Evolutionary conservation across 2,797 vertebrate species (phyloP).

Genomic region (Gymnoscopelus microlampas): DNA sequence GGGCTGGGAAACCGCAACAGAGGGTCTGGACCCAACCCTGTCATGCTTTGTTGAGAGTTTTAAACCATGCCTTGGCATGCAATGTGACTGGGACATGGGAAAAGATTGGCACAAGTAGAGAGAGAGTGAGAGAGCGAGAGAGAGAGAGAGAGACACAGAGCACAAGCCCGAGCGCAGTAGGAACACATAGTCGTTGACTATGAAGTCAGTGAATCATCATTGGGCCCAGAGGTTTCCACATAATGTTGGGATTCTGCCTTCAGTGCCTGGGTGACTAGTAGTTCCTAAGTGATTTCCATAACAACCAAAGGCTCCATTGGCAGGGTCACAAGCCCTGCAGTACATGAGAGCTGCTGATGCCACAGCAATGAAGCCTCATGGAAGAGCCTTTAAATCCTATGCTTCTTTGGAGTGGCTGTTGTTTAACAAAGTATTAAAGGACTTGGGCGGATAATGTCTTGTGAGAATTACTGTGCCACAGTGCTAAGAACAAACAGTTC

Average conservation of each 20-base stretch:
- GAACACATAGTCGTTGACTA: not conserved
- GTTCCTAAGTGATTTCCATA: not conserved
- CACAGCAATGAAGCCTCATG: not conserved
- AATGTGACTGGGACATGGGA: conserved; percentile 6
- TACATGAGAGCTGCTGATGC: not conserved
- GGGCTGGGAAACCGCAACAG: conserved; percentile 8
- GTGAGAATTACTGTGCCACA: no score
- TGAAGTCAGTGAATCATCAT: conserved; percentile 9
- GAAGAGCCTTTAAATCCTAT: not conserved
- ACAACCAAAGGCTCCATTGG: conserved; percentile 2
- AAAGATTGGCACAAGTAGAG: not conserved
- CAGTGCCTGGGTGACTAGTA: conserved; percentile 1
- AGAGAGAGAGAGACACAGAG: not conserved
- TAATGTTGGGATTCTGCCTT: not conserved
- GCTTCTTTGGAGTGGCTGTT: not conserved
- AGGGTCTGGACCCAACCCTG: conserved; percentile 3
- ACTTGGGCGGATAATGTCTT: no score
- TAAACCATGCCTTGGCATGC: conserved; percentile 10
- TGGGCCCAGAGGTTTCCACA: not conserved
- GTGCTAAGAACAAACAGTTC: no score
- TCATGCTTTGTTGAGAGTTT: conserved; percentile 25
- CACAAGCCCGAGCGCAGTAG: no score
- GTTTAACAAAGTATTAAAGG: not conserved
- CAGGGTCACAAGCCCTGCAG: not conserved
- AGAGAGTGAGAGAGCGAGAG: conserved; percentile 3